These are phyloP conservation scores for Acleris laterana DNA, from an alignment of 2,888 invertebrate species.

Conservation along the genomic window DNA sequence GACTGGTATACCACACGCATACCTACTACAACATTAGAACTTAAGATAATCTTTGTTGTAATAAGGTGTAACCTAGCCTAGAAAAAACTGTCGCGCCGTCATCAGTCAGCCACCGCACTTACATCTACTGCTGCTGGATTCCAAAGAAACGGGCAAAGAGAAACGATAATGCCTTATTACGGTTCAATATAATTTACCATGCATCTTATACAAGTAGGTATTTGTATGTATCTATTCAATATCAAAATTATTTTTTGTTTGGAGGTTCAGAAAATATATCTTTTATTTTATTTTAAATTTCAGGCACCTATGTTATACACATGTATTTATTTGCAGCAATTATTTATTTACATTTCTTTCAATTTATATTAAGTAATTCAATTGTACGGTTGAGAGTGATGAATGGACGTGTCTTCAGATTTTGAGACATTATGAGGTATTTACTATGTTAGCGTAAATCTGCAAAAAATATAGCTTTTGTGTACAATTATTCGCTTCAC, in stretches of 20 bases:
- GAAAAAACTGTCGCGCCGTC: too few species aligned
- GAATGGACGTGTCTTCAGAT: conserved; percentile 72
- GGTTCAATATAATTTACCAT: conserved; percentile 27
- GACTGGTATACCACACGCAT: too few species aligned
- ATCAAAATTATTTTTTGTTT: conserved; percentile 51
- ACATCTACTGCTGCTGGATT: conserved; percentile 14
- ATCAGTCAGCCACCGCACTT: not conserved
- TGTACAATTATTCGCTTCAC: conserved; percentile 63
- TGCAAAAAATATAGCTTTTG: conserved; percentile 80
- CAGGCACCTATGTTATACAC: conserved; percentile 71
- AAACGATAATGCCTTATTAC: conserved; percentile 18
- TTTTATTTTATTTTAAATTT: conserved; percentile 60
- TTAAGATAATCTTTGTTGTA: too few species aligned
- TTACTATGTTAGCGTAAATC: conserved; percentile 69
- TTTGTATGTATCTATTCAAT: conserved; percentile 50
- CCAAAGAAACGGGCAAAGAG: conserved; percentile 13
- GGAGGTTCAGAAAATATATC: conserved; percentile 73
- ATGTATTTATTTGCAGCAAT: conserved; percentile 54
- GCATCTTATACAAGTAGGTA: conserved; percentile 35
- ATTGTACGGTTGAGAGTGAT: conserved; percentile 21
- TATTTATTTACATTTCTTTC: conserved; percentile 55
- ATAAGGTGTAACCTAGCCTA: too few species aligned
- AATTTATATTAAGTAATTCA: conserved; percentile 14
- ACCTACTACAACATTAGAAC: too few species aligned
- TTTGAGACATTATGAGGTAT: conserved; percentile 61